These are phyloP conservation scores for Sipha maydis DNA, from an alignment of 2,888 invertebrate genomes.

Conservation along the genomic window DNA sequence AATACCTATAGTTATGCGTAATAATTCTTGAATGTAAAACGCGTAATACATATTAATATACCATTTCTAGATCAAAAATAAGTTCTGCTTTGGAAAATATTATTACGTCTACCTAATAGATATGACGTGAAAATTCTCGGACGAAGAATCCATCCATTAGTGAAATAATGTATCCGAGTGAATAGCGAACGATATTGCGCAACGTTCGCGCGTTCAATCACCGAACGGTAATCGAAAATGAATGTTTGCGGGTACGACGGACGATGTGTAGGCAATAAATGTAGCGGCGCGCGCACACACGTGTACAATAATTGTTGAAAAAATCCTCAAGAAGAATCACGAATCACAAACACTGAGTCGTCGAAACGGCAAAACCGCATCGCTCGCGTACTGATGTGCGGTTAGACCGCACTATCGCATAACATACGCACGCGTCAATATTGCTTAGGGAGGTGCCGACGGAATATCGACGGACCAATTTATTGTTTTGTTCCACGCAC, in stretches of 20 bases:
- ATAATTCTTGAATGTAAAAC: too few species aligned
- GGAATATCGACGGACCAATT: not conserved
- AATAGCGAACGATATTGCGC: too few species aligned
- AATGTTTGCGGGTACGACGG: not conserved
- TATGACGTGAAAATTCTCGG: too few species aligned
- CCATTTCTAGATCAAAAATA: too few species aligned
- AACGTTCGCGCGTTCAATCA: not conserved
- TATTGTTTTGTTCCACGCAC: not conserved
- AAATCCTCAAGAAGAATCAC: not conserved
- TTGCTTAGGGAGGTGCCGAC: too few species aligned
- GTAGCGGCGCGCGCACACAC: not conserved
- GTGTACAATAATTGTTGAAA: not conserved
- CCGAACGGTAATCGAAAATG: not conserved
- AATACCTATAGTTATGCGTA: too few species aligned
- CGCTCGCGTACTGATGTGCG: not conserved
- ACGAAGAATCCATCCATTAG: too few species aligned
- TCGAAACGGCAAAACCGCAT: slow-evolving; percentile 27
- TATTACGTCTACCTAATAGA: too few species aligned
- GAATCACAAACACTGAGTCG: not conserved
- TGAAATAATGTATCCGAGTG: too few species aligned
- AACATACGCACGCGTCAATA: not conserved
- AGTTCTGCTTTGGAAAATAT: too few species aligned
- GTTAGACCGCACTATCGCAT: not conserved
- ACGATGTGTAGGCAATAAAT: too few species aligned
- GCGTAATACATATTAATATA: too few species aligned